phyloP scores from a whole-genome alignment of 2,797 vertebrate species.

The Mico argentatus region DNA sequence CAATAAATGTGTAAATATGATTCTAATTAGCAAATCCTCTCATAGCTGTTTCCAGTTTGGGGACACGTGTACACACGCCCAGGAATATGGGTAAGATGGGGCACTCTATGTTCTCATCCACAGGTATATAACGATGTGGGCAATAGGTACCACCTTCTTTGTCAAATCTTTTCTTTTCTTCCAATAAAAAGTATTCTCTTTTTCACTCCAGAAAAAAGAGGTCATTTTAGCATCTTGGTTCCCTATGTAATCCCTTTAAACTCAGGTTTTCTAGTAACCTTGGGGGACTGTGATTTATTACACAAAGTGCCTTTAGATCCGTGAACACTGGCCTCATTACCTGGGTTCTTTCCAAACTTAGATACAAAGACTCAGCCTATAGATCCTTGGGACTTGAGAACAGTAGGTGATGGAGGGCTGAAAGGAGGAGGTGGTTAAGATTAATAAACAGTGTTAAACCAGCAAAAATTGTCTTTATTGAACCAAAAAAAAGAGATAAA shows the following conservation, averaged over 20 bases:
- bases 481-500: neutral
- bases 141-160: neutral
- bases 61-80: neutral
- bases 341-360: conserved; percentile 32
- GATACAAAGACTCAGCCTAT: neutral
- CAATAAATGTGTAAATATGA: conserved; percentile 61
- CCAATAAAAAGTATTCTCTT: neutral
- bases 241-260: conserved; percentile 39
- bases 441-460: conserved; percentile 22
- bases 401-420: neutral
- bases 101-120: neutral
- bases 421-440: conserved; percentile 6
- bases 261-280: neutral
- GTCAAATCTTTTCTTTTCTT: neutral
- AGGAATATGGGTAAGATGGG: neutral
- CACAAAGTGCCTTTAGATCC: neutral
- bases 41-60: neutral
- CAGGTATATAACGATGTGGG: neutral
- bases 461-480: neutral
- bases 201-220: conserved; percentile 51
- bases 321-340: neutral
- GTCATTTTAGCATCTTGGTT: conserved; percentile 18
- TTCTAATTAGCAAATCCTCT: conserved; percentile 52
- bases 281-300: conserved; percentile 25
- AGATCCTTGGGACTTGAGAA: neutral